Evolutionary conservation across 2,888 invertebrate genomes (phyloP).

Genomic region (Altica lythri): DNA sequence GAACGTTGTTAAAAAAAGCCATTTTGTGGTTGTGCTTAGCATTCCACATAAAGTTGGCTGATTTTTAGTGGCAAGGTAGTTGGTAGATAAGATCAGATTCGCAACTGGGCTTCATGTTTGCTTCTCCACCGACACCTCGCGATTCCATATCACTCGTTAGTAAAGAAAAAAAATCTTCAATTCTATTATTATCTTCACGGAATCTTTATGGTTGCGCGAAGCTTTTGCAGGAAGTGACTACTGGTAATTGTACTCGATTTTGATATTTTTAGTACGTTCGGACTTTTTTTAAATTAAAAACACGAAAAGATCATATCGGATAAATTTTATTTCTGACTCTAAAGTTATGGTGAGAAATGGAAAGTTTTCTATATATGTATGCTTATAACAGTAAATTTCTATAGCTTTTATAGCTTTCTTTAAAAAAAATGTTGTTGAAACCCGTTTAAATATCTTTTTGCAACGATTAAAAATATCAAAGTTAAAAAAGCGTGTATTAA

Average conservation of each 20-base stretch:
- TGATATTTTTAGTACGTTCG: conserved; percentile 1
- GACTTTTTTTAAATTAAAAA: not conserved
- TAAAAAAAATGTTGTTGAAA: no score
- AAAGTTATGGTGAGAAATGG: no score
- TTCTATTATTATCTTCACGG: conserved; percentile 32
- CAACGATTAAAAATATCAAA: no score
- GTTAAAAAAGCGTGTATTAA: no score
- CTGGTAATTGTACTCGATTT: conserved; percentile 12
- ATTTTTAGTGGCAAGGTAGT: conserved; percentile 22
- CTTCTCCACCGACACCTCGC: conserved; percentile 33
- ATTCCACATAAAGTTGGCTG: conserved; percentile 29
- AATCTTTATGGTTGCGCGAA: conserved; percentile 31
- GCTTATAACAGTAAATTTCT: no score
- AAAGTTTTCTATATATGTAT: no score
- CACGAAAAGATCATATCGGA: not conserved
- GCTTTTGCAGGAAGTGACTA: conserved; percentile 27
- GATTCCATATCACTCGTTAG: conserved; percentile 38
- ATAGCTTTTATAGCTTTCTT: no score
- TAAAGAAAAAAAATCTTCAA: conserved; percentile 35
- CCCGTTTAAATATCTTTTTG: no score
- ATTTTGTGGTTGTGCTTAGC: conserved; percentile 16
- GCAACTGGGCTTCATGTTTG: conserved; percentile 31
- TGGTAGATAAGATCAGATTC: conserved; percentile 28
- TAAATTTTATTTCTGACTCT: no score
- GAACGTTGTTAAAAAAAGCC: conserved; percentile 1